Evolutionary conservation across 2,888 invertebrate species (phyloP).

Genomic region (Pheosia gnoma): DNA sequence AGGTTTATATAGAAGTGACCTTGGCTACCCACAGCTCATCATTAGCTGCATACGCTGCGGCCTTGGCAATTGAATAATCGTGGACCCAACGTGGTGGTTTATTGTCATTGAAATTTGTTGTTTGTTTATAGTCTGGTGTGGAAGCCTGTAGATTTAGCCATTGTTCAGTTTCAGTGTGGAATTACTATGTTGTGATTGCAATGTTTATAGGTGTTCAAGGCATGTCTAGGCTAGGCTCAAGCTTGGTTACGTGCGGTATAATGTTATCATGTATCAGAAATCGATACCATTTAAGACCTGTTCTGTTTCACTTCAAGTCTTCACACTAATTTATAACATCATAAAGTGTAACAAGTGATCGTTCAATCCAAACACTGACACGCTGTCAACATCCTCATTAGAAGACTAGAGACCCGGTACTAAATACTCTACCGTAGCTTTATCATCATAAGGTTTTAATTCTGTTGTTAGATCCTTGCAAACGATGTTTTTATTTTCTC

Average conservation of each 20-base stretch:
- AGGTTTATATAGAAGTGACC: constrained; percentile 73
- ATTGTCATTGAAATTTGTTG: constrained; percentile 43
- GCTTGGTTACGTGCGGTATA: not conserved
- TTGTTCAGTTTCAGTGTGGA: not conserved
- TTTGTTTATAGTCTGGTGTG: constrained; percentile 25
- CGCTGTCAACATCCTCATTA: constrained; percentile 21
- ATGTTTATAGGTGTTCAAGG: no score
- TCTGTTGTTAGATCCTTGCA: not conserved
- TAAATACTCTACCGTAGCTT: constrained; percentile 13
- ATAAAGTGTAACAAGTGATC: constrained; percentile 11
- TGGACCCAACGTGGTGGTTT: constrained; percentile 20
- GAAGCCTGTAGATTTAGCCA: constrained; percentile 14
- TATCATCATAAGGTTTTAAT: not conserved
- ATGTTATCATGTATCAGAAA: not conserved
- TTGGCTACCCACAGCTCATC: constrained; percentile 69
- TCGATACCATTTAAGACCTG: not conserved
- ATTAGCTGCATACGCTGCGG: constrained; percentile 66
- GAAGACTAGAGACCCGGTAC: constrained; percentile 12
- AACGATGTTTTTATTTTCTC: not conserved
- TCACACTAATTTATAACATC: not conserved
- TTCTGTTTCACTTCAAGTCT: not conserved
- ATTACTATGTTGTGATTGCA: not conserved
- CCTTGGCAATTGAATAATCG: constrained; percentile 71
- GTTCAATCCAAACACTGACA: constrained; percentile 10
- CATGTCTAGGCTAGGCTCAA: not conserved